Evolutionary conservation across 2,797 vertebrate species (phyloP), one percentile per base, ranked within the genome.

Genomic region (Chaetodon trifasciatus): DNA sequence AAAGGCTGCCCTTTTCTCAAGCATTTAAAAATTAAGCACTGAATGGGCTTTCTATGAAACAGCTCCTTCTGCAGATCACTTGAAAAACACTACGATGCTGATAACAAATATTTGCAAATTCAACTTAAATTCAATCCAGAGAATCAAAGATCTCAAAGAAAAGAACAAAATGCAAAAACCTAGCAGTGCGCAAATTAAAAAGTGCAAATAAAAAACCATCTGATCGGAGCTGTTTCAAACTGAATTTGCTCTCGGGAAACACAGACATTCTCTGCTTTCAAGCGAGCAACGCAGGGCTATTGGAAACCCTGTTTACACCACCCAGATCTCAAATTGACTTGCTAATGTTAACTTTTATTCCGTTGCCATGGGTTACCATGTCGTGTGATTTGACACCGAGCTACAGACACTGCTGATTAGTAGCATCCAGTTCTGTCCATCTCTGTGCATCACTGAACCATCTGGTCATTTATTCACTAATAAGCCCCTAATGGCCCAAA

Each of bases 381-480:
- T 99, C 96, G 96, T 98, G 97, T 98, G 97, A 98, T 99, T 97
- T 99, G 98, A 99, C 98, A 99, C 97, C 96, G 95, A 97, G 97
- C 97, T 94, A 97, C 97, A 99, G 98, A 98, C 98, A 98, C 96
- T 96, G 97, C 98, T 99, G 98, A 99, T 99, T 99, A 99, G 98
- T 98, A 98, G 97, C 98, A 98, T 97, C 97, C 98, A 98, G 97
- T 97, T 98, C 97, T 99, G 98, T 99, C 98, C 98, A 98, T 99
- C 98, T 99, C 97, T 97, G 97, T 98, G 98, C 98, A 98, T 99
- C 98, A 98, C 97, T 99, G 98, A 99, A 99, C 98, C 98, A 99
- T 99, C 98, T 99, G 98, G 98, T 99, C 98, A 99, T 99, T 99
- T 99, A 99, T 98, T 97, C 98, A 99, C 98, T 99, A 99, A 99